A percentile compares a stretch with the other conserved stretches of the same genome.
phyloP scores from a whole-genome alignment of 2,888 invertebrate species.

The Hemistola chrysoprasaria region DNA sequence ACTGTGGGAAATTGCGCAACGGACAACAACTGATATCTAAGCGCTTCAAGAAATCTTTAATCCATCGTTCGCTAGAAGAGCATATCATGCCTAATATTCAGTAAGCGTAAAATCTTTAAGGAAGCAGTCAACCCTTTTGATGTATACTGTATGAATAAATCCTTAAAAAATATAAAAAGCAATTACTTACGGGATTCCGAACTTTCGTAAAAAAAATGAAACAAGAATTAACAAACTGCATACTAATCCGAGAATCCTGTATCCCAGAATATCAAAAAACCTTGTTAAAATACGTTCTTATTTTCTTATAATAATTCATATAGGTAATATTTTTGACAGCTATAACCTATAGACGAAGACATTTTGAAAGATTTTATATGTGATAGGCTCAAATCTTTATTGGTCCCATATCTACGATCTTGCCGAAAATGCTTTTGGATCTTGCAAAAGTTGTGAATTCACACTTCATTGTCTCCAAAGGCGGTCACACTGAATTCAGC shows the following conservation, averaged over 20 bases:
- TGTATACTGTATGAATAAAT: constrained; percentile 41
- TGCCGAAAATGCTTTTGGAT: constrained; percentile 27
- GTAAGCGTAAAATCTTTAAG: constrained; percentile 46
- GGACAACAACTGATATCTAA: constrained; percentile 58
- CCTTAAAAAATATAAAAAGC: constrained; percentile 45
- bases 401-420: constrained; percentile 39
- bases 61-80: constrained; percentile 49
- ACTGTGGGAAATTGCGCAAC: constrained; percentile 80
- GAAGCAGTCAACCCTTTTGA: constrained; percentile 54
- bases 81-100: constrained; percentile 53
- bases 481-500: constrained; percentile 53
- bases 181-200: constrained; percentile 39
- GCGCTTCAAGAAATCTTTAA: constrained; percentile 52
- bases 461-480: constrained; percentile 61
- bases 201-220: constrained; percentile 11
- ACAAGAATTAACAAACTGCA: constrained; percentile 14
- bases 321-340: constrained; percentile 4
- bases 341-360: neutral
- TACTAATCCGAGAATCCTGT: neutral
- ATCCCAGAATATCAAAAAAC: too few species aligned
- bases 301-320: too few species aligned
- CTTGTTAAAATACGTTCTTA: too few species aligned
- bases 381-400: constrained; percentile 34
- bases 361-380: neutral
- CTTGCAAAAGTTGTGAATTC: constrained; percentile 60